These are phyloP conservation scores for Beroe forskalii DNA, from an alignment of 37 sponge, comb jelly and placozoan genomes.

Conservation along the genomic window DNA sequence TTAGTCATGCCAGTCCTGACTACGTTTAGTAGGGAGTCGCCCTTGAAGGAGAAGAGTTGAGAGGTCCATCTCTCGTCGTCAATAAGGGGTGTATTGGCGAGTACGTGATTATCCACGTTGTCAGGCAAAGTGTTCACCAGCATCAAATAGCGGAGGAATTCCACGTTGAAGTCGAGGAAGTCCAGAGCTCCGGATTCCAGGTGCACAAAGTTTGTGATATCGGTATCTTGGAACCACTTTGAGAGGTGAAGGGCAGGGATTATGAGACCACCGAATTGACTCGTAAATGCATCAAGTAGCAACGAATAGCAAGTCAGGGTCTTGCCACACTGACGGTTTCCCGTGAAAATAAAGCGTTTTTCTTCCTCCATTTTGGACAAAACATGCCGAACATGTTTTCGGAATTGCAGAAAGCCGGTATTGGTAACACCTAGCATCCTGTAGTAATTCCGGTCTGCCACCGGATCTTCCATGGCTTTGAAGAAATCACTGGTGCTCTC, in stretches of 20 bases:
- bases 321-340: conserved; percentile 20
- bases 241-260: conserved; percentile 28
- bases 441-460: background rate
- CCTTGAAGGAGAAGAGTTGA: conserved; percentile 38
- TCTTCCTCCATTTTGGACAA: background rate
- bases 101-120: background rate
- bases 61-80: conserved; percentile 54
- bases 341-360: conserved; percentile 4
- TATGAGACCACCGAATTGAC: background rate
- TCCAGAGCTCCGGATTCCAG: background rate
- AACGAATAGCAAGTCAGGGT: background rate
- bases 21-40: conserved; percentile 10
- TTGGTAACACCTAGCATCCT: background rate
- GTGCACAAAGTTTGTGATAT: background rate
- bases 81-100: background rate
- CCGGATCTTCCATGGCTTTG: background rate
- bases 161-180: conserved; percentile 38
- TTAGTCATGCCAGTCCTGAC: background rate
- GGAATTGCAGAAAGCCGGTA: background rate
- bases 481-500: background rate
- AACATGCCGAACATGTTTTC: conserved; percentile 1
- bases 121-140: background rate
- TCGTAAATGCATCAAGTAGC: background rate
- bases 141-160: conserved; percentile 31
- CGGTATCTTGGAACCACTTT: conserved; percentile 28